Conservation (phyloP, 2,888 invertebrate genomes). For the Agapostemon virescens region DNA sequence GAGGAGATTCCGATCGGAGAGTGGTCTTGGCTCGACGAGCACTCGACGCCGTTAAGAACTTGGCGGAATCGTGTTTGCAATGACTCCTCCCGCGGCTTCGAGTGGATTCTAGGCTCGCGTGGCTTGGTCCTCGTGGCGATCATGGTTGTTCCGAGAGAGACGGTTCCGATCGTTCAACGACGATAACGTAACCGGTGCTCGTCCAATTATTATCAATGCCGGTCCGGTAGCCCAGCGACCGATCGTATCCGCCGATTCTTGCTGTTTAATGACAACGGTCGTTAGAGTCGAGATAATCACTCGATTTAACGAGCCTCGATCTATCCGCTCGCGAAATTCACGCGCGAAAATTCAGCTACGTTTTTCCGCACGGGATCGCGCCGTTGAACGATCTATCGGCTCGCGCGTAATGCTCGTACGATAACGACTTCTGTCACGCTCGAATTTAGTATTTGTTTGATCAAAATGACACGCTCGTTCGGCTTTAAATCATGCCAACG, state of each 20-base stretch:
- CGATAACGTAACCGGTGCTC: constrained; percentile 55
- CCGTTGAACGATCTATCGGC: not conserved
- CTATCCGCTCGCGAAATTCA: constrained; percentile 20
- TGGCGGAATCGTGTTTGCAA: constrained; percentile 57
- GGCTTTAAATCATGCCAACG: not conserved
- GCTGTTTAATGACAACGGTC: constrained; percentile 37
- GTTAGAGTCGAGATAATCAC: constrained; percentile 54
- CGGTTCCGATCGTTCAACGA: constrained; percentile 39
- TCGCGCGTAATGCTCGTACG: not conserved
- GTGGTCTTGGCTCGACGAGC: constrained; percentile 41
- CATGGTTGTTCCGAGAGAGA: constrained; percentile 51
- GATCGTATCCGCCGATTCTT: constrained; percentile 45
- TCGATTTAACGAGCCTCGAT: constrained; percentile 31
- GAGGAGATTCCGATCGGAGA: constrained; percentile 43
- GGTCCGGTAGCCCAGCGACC: constrained; percentile 22
- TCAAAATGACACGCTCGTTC: not conserved
- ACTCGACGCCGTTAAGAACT: constrained; percentile 48
- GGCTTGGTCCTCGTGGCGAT: constrained; percentile 27
- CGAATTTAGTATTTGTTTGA: not conserved
- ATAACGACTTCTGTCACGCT: constrained; percentile 1
- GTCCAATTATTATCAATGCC: constrained; percentile 62
- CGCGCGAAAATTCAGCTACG: not conserved
- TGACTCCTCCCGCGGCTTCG: constrained; percentile 38
- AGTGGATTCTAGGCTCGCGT: constrained; percentile 29
- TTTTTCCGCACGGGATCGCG: not conserved